Evolutionary conservation across 2,888 invertebrate species (phyloP), one percentile per base, ranked within the genome.

Genomic region (Exocentrus adspersus): DNA sequence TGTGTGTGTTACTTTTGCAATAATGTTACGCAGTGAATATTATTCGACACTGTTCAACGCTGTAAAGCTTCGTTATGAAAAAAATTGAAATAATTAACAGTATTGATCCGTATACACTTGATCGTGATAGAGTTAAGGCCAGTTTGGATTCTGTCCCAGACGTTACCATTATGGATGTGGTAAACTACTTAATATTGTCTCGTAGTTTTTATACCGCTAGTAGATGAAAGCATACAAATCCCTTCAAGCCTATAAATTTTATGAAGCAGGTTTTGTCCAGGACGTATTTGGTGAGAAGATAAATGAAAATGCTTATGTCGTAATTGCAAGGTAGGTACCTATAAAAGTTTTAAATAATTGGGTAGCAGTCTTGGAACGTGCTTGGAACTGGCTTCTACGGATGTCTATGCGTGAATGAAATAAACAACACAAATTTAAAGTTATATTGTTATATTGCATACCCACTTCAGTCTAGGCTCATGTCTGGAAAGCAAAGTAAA

Each of bases 151-250:
- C 2, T 48, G 17, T 48, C 9, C 48, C 20, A 7, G 19, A 20
- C 7, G 16, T 48, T 16, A 19, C 48, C 12, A 20, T 10, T 12
- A 48, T 48, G 2, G 20, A 48, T 48, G 7, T 48, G 10, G 20
- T 85, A 84, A 84, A 81, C 82, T 48, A 48, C 20, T 48, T 48
- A 48, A 19, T 48, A 10, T 19, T 48, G 5, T 20, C 21, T 7
- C 20, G 20, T 20, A 48, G 48, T 14, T 48, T 48, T 20, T 48
- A 48, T 14, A 48, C 48, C 12, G 28, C 10, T 21, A 19, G 16
- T 21, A 48, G 12, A 2, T 48, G 14, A 48, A 48, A 14, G 48
- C 48, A 6, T 48, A 24, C 10, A 48, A 48, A 14, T 42, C 42
- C 12, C 17, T 42, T 9, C 42, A 42, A 16, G 42, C 42, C 4